Conservation (phyloP, 2,113 vertebrate species). For the Hemicordylus capensis region DNA sequence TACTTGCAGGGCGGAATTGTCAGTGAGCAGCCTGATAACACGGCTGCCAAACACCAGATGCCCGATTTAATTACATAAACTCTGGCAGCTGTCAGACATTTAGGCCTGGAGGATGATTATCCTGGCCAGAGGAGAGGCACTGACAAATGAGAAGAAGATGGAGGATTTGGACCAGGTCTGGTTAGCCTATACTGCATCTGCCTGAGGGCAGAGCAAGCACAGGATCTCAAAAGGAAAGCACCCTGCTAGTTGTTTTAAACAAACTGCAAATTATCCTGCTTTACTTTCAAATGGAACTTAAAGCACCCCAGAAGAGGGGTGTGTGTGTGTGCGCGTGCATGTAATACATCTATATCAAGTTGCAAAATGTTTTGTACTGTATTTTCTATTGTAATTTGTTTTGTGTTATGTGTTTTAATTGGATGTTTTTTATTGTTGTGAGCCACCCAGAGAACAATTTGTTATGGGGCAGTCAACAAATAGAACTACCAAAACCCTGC, state of each 20-base stretch:
- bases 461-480: no score
- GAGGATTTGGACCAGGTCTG: neutral
- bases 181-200: neutral
- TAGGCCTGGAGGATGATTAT: neutral
- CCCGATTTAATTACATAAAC: neutral
- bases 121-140: neutral
- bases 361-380: no score
- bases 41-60: neutral
- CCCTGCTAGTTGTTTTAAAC: neutral
- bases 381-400: no score
- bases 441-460: no score
- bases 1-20: neutral
- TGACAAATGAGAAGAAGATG: neutral
- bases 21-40: constrained; percentile 24
- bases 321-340: no score
- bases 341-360: no score
- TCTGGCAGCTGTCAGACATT: neutral
- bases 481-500: no score
- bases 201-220: no score
- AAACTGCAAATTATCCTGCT: no score
- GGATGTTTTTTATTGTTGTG: no score
- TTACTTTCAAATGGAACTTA: neutral
- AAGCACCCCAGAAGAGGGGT: no score
- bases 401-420: no score
- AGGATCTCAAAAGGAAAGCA: neutral